Evolutionary conservation across 2,888 invertebrate genomes (phyloP).

Genomic region (Caenorhabditis angaria): DNA sequence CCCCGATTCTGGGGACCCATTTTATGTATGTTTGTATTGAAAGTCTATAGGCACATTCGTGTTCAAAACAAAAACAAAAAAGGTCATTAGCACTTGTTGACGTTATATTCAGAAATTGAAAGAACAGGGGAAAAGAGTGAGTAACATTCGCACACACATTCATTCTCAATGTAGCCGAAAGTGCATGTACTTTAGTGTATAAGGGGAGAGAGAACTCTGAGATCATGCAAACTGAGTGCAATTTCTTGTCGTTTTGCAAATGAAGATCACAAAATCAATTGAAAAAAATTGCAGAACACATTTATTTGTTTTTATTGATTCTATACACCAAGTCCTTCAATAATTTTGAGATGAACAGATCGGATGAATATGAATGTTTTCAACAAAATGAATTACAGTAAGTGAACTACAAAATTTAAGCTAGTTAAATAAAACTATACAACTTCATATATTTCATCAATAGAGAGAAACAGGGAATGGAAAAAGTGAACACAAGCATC

Average conservation of each 20-base stretch:
- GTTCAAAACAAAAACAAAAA: no score
- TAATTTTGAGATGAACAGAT: no score
- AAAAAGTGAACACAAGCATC: not conserved
- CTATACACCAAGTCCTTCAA: no score
- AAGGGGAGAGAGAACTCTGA: not conserved
- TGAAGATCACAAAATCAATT: not conserved
- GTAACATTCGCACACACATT: not conserved
- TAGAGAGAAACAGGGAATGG: not conserved
- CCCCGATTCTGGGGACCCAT: no score
- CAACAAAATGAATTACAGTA: not conserved
- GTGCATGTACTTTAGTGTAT: not conserved
- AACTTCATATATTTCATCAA: not conserved
- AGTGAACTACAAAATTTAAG: not conserved
- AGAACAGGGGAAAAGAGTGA: not conserved
- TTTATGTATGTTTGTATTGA: no score
- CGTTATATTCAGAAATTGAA: not conserved
- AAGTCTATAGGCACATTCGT: no score
- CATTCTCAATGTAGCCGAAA: not conserved
- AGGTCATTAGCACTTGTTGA: no score
- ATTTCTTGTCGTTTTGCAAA: not conserved
- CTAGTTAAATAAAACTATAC: not conserved
- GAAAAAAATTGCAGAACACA: no score
- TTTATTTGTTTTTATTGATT: no score
- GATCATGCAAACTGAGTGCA: not conserved
- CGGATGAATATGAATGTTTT: no score